Base-by-base conservation (phyloP, 2,113 vertebrate species). In the Megaceryle maxima region DNA sequence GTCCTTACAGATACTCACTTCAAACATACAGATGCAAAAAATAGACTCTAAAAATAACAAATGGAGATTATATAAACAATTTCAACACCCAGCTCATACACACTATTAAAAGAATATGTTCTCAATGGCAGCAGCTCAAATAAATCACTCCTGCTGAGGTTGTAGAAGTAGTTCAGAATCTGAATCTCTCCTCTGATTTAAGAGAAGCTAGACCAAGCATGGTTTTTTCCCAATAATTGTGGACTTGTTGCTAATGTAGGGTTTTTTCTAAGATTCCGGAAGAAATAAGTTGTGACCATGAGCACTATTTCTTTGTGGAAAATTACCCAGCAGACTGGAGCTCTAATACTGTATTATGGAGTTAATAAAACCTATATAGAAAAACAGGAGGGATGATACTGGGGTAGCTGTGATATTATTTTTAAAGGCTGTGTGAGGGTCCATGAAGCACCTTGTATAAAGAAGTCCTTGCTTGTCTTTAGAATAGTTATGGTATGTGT, bases 11-110 rank as follows among this genome's bases (percentile, higher is more conserved):
- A 87, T 79, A 69, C 3, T 75, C 39, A 10, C 56, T 92, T 94
- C 31, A 80, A 83, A 87, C 0, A 2, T 29, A 67, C 7, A 63
- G 46, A 76, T 48, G 12, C 8, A 83, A 86, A 87, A 93, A 57
- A n/a, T 33, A 64, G 28, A 25, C 66, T 55, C 22, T 79, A 92
- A 88, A 96, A 93, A 76, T 76, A 48, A 87, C 24, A 92, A 83
- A 77, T 41, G 48, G 64, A 83, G 29, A 88, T 84, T 87, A 66
- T 68, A 93, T 41, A 92, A 96, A 87, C 43, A 90, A 77, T 88
- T 93, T 83, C 37, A 92, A 90, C 31, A 53, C 16, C 24, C 62
- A 64, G 18, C 31, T 78, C 43, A 86, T 41, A 53, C 21, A 46
- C 13, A 22, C 55, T 93, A 70, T 79, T 83, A 86, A 91, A 94